Base-by-base conservation (phyloP, 1,140 invertebrate species). In the Apis cerana region DNA sequence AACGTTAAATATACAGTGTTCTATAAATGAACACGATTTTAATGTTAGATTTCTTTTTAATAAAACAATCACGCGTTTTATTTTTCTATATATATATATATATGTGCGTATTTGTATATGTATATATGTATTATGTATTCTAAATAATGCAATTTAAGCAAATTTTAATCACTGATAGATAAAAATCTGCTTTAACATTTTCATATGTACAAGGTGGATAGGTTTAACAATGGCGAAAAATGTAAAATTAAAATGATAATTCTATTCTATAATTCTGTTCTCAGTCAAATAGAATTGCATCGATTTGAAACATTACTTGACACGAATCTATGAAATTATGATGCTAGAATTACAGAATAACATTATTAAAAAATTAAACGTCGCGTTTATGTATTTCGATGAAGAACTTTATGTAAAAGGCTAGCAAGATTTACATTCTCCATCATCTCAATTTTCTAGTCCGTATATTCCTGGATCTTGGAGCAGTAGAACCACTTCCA, bases 361-460 rank as follows among this genome's bases (percentile, higher is more conserved):
- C 19, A 13, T 52, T 33, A 43, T 27, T 13, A 17, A 33, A 23
- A 21, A 48, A 48, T 74, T 27, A 52, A 56, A 19, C 74, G 50
- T 5, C 54, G 52, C 48, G n/a, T 19, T 7, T 43, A 80, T 80
- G 58, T 61, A 68, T 75, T 48, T 33, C 27, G 4, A 65, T 17
- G 67, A 77, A n/a, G 11, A 78, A 84, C 54, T 23, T 65, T 87
- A 56, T 61, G 56, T 15, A 58, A 52, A 59, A 69, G 23, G 59
- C 23, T 59, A 59, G 50, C 9, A n/a, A 61, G 43, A 83, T 90
- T 93, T 92, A 93, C 89, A 92, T 91, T 92, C 91, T 93, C 90
- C 91, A 93, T 94, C 92, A 94, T 93, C 93, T 94, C 68, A 92
- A 90, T 83, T 92, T 89, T 80, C 93, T 90, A 12, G 82, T 19